Percentiles rank a stretch among this genome's conserved stretches.
Conservation (phyloP, 2,113 vertebrate genomes). For the Camelus bactrianus region DNA sequence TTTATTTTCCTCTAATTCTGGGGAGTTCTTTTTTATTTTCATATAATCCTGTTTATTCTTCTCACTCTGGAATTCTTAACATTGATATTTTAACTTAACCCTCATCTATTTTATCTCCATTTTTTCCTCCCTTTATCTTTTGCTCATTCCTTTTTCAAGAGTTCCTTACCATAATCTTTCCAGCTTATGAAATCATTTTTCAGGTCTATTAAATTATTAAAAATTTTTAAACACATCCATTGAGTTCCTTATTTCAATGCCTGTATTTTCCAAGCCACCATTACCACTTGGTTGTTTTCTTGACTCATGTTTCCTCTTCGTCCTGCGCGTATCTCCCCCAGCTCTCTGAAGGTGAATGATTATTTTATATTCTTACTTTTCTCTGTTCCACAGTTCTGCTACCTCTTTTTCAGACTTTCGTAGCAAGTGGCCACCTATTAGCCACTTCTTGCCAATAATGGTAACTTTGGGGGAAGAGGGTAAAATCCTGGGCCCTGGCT, state of each 20-base stretch:
- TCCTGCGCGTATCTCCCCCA: not conserved
- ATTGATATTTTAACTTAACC: slow-evolving; percentile 16
- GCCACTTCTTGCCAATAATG: not conserved
- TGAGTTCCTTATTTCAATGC: not conserved
- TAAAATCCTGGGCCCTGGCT: not conserved
- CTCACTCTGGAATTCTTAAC: not conserved
- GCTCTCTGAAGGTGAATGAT: not conserved
- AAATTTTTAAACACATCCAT: not conserved
- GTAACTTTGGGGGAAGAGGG: not conserved
- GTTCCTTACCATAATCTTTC: not conserved
- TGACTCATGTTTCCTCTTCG: not conserved
- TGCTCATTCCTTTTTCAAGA: slow-evolving; percentile 7
- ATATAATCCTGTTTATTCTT: slow-evolving; percentile 5
- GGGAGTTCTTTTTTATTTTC: not conserved
- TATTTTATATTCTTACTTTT: not conserved
- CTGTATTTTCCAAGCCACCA: not conserved
- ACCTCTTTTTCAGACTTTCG: not conserved
- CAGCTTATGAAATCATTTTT: not conserved
- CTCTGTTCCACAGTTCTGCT: not conserved
- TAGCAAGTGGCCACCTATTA: not conserved
- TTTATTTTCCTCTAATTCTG: slow-evolving; percentile 32
- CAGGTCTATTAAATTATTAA: not conserved
- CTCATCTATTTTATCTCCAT: not conserved
- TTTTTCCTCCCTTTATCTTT: not conserved
- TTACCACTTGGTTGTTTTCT: not conserved